Base-by-base conservation (phyloP, 1,140 invertebrate species). In the Bombus waltoni region DNA sequence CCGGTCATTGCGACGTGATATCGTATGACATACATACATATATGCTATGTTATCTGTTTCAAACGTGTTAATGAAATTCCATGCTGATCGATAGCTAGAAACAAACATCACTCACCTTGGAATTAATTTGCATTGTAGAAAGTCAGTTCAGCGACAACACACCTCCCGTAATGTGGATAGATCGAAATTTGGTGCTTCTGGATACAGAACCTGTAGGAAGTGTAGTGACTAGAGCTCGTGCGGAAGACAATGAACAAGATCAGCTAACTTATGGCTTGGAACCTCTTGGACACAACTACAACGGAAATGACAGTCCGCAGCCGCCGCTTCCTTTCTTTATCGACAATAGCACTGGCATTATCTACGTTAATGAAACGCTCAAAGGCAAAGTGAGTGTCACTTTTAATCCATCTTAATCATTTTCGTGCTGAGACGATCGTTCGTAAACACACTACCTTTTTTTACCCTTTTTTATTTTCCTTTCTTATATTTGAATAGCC, bases 361-460 rank as follows among this genome's bases (percentile, higher is more conserved):
- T 98, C 66, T 97, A 96, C 89, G 94, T 97, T 18, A 97, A 97
- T 80, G 96, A 97, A 78, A 96, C 97, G 5, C 93, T 98, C 3
- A 94, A 95, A 89, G 97, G 96, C 81, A 96, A 96, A 92, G 97
- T 97, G 95, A 96, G 96, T 94, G 8, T 15, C 25, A 1, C 83
- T 71, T 76, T 80, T 44, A 25, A 47, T 44, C 15, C 18, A 2
- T n/a, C 35, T 47, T 28, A 62, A 81, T 68, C 59, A 32, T 5
- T 80, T 25, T 10, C 38, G 0, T 3, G 11, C 38, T n/a, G 3
- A 18, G 53, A 35, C 15, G 38, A 44, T 44, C 1, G 11, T 53
- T 53, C 18, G 47, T 6, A 53, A 53, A 53, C 0, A 22, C 47
- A 22, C 18, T 53, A 6, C 6, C 15, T 6, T 5, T 18, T 18